These are phyloP conservation scores for Pegoplata infirma DNA, from an alignment of 2,888 invertebrate genomes.

Conservation along the genomic window DNA sequence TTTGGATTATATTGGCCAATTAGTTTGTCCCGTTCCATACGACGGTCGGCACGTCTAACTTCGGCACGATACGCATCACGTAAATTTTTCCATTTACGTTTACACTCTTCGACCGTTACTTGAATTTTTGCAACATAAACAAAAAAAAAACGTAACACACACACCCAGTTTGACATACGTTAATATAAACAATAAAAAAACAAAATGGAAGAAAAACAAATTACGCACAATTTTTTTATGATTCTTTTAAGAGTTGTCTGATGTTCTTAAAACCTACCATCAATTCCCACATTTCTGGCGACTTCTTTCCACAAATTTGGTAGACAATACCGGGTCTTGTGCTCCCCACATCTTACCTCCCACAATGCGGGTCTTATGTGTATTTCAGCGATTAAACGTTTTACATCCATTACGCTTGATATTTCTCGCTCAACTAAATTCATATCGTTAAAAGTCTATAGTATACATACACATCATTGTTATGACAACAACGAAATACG, in stretches of 20 bases:
- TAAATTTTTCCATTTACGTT: slow-evolving; percentile 73
- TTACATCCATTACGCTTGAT: slow-evolving; percentile 70
- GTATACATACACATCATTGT: not conserved
- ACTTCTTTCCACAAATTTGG: slow-evolving; percentile 68
- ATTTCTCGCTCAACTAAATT: slow-evolving; percentile 71
- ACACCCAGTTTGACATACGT: too few relatives aligned
- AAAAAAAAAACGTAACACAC: not conserved
- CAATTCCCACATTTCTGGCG: slow-evolving; percentile 64
- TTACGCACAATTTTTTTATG: not conserved
- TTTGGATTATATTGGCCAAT: slow-evolving; percentile 43
- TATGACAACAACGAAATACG: slow-evolving; percentile 6
- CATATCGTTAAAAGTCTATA: not conserved
- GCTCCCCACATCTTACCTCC: slow-evolving; percentile 69
- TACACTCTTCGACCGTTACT: slow-evolving; percentile 71
- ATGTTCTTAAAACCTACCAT: slow-evolving; percentile 66
- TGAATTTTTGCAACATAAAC: not conserved
- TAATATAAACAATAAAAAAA: not conserved
- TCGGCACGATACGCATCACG: slow-evolving; percentile 68
- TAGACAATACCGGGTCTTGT: slow-evolving; percentile 67
- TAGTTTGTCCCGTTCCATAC: slow-evolving; percentile 53
- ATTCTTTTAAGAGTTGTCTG: too few relatives aligned
- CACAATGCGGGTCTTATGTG: slow-evolving; percentile 70
- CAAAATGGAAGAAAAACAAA: not conserved
- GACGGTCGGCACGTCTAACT: slow-evolving; percentile 62
- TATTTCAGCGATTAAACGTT: slow-evolving; percentile 71